Base-by-base conservation (phyloP, 2,113 vertebrate genomes). In the Dasypus novemcinctus region DNA sequence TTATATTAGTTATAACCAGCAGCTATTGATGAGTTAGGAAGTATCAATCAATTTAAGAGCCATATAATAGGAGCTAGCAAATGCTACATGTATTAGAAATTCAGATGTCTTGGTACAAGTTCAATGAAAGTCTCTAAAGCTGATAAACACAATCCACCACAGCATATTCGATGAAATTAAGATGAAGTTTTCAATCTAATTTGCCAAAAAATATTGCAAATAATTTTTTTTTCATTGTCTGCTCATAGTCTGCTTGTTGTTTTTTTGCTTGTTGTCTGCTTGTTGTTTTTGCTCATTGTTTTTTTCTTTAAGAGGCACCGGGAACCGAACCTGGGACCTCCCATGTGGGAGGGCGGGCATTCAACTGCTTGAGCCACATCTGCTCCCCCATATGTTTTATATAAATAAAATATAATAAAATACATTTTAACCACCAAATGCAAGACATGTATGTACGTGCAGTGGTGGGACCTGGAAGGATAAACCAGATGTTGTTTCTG, bases 111-210 rank as follows among this genome's bases (percentile, higher is more conserved):
- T 75, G 57, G 78, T 25, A 29, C 31, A 64, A 15, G 43, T 41
- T 86, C 78, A 63, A 75, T 46, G 49, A 12, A 20, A 54, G 20
- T 36, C 29, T 79, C 38, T 7, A 69, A 69, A 27, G 3, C 23
- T 87, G 41, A 72, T 10, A 74, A 87, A 43, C 12, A 86, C 27
- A 80, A 79, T 4, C 36, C 41, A 68, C 3, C 41, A 20, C 21
- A 36, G 57, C 25, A 87, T 1, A 21, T 18, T 64, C 57, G 54
- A 33, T 33, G 52, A 61, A 81, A 82, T 78, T 82, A 63, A 36
- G 93, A 88, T 31, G 46, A 96, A 54, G 38, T 31, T 72, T 82
- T 36, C 25, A 80, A 93, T 29, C 31, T 57, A 78, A 91, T 91
- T 64, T 46, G 10, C n/a, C 21, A 52, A 71, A 96, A 94, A 66